These are phyloP conservation scores for Menidia beryllina DNA, from an alignment of 2,113 vertebrate species.

Conservation along the genomic window DNA sequence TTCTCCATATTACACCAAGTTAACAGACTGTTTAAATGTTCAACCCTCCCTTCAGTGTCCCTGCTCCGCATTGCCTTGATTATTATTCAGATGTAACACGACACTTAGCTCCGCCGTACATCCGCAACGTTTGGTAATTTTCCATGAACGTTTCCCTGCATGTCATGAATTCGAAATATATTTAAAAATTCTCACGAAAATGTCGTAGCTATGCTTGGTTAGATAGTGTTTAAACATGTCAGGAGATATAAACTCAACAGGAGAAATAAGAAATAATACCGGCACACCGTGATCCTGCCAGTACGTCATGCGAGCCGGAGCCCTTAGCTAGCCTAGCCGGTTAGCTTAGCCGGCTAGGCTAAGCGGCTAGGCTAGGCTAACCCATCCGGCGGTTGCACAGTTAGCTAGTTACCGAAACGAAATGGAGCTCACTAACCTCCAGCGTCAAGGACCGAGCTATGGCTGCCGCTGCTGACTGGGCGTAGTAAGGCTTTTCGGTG, in stretches of 20 bases:
- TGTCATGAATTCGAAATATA: neutral
- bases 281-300: neutral
- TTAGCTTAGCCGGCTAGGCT: neutral
- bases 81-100: neutral
- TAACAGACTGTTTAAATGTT: neutral
- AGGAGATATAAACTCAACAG: neutral
- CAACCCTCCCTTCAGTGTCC: too few relatives aligned
- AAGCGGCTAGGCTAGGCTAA: too few relatives aligned
- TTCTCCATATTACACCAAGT: neutral
- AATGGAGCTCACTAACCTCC: slow-evolving; percentile 72
- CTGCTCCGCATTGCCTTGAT: neutral
- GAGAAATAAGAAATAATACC: neutral
- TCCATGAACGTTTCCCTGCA: neutral
- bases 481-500: slow-evolving; percentile 58
- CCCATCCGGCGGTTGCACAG: slow-evolving; percentile 16
- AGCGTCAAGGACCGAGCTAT: slow-evolving; percentile 64
- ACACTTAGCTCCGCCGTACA: neutral
- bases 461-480: slow-evolving; percentile 56
- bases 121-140: neutral
- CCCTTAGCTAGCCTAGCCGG: slow-evolving; percentile 4
- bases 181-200: neutral
- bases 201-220: too few relatives aligned
- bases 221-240: neutral
- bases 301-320: neutral
- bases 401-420: slow-evolving; percentile 53